Evolutionary conservation across 2,888 invertebrate species (phyloP).

Genomic region (Alloplasta piceator): DNA sequence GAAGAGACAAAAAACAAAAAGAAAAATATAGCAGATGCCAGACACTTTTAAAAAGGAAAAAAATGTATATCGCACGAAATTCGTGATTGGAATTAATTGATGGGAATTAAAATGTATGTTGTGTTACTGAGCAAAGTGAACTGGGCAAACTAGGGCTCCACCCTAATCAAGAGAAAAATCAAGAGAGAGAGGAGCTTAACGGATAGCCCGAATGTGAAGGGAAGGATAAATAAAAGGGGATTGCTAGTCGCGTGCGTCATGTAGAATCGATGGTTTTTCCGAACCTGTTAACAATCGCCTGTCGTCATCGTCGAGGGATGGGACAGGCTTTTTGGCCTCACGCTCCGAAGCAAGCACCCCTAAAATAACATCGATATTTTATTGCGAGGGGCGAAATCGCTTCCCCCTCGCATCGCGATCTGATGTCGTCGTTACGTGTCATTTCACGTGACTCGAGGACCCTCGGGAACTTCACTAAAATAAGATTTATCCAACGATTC

Average conservation of each 20-base stretch:
- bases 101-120: slow-evolving; percentile 50
- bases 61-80: slow-evolving; percentile 12
- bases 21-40: slow-evolving; percentile 4
- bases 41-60: slow-evolving; percentile 6
- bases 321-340: neutral
- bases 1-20: neutral
- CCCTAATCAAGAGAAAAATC: slow-evolving; percentile 4
- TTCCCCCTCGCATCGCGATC: neutral
- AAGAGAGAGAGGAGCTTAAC: neutral
- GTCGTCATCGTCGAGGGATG: slow-evolving; percentile 25
- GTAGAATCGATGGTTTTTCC: slow-evolving; percentile 23
- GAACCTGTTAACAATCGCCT: slow-evolving; percentile 54
- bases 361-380: slow-evolving; percentile 29
- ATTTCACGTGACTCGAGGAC: slow-evolving; percentile 48
- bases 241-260: slow-evolving; percentile 47
- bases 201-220: neutral
- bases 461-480: slow-evolving; percentile 36
- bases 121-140: slow-evolving; percentile 14
- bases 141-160: slow-evolving; percentile 24
- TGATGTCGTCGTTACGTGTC: slow-evolving; percentile 55
- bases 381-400: slow-evolving; percentile 1
- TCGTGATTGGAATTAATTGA: slow-evolving; percentile 47
- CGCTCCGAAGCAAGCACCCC: slow-evolving; percentile 22
- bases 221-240: neutral
- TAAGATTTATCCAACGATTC: slow-evolving; percentile 45